Evolutionary conservation across 2,113 vertebrate genomes (phyloP), one percentile per base, ranked within the genome.

Genomic region (Ahaetulla prasina): DNA sequence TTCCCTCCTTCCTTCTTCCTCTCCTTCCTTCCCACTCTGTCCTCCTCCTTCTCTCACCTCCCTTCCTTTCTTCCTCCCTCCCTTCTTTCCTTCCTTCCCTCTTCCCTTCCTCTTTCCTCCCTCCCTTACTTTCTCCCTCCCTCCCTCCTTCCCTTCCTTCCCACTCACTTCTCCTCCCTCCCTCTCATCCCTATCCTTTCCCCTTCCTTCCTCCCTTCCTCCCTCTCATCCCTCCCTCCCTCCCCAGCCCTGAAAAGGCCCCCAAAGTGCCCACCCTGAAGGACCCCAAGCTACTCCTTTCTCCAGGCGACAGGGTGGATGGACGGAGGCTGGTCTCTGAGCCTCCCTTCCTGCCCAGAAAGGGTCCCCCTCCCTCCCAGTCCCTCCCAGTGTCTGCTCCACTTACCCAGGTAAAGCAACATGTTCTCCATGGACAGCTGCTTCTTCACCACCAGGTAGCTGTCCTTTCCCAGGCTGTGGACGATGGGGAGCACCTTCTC

Each of bases 401-500:
- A 91, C 96, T 93, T 97, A 99, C 99, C 98, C 39, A 99, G 95
- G 93, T 99, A 99, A 14, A 97, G 0, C 8, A 99, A 95, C 98
- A 99, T 99, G 84, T 96, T 95, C 87, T 99, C 98, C 98, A 99
- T 99, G 60, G 98, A 96, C 9, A 96, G 22, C 90, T 99, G 96
- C 94, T 98, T 99, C 97, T 99, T 99, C 91, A 99, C 98, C 85
- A 99, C 97, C 94, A 99, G 96, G 94, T 98, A 96, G 94, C 98
- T 98, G 30, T 99, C 98, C 0, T 96, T 98, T 3, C 98, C 98
- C 87, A 98, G 96, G 11, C 98, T 96, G 16, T 99, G 99, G 55
- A 99, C 53, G 47, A 99, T 98, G 95, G 98, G 98, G 54, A 99
- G 96, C 20, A 99, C 99, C 57, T 98, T 98, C 95, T 99, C 99